Evolutionary conservation across 2,888 invertebrate species (phyloP), one percentile per base, ranked within the genome.

Genomic region (Dolichomitus sp.): DNA sequence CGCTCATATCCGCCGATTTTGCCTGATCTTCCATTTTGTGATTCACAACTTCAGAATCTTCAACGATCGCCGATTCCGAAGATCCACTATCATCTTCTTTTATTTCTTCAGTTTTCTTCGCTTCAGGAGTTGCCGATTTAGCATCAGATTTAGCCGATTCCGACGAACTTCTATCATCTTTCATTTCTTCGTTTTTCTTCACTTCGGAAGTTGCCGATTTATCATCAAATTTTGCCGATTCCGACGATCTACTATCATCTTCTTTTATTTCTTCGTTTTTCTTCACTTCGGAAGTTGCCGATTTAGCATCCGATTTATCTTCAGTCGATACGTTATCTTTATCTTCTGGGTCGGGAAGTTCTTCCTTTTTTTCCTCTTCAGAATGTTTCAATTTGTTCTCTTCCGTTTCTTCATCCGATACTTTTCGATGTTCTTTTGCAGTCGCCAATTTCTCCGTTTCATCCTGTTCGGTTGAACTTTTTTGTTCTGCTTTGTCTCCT

Each of bases 31-130:
- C 61, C 33, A 48, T 5, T 37, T 63, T 23, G 33, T 12, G 33
- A 30, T 23, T 19, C 4, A 33, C 33, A 2, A 3, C 14, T 19
- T 14, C 42, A 3, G 12, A 17, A 57, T 78, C 19, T 9, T 37
- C 57, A n/a, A 42, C 54, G 7, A 57, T 30, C 3, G 72, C 30
- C 14, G 42, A 66, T 9, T 17, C n/a, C 23, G 19, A 33, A 12
- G 27, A 50, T 7, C 70, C 69, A 30, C 11, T 23, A n/a, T 33
- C 33, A 17, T 61, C 12, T 5, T 73, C 63, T 4, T 12, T 52
- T n/a, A 11, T 61, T 48, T 42, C 50, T 72, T 72, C 61, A 14
- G 33, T 19, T 45, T 73, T 52, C 50, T 30, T 45, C 12, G 19
- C 14, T 1, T 45, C 72, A 0, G 17, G 12, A 59, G 12, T 48